Conservation (phyloP, 2,888 invertebrate species). For the Colostygia pectinataria region DNA sequence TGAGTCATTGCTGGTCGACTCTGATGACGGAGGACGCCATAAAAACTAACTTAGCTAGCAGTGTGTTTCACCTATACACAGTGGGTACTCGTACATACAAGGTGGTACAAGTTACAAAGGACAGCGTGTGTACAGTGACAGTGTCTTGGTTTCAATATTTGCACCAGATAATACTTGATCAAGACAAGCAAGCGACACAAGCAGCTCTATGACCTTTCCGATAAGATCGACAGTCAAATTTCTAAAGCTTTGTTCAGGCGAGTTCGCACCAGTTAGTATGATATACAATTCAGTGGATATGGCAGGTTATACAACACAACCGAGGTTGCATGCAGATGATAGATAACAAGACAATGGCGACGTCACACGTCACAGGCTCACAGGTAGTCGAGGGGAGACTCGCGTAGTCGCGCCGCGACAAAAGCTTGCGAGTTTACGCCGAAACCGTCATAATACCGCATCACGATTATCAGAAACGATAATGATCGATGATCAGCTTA, state of each 20-base stretch:
- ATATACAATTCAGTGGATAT: not conserved
- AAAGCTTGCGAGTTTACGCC: not conserved
- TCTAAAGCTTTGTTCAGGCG: constrained; percentile 15
- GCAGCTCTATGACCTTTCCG: constrained; percentile 9
- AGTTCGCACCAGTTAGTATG: constrained; percentile 10
- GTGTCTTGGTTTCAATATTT: no score
- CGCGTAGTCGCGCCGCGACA: not conserved
- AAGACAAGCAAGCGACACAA: constrained; percentile 3
- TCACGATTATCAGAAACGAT: not conserved
- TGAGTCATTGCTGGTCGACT: no score
- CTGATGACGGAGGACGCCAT: no score
- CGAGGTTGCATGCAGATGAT: constrained; percentile 18
- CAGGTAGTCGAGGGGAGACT: not conserved
- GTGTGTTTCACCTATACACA: no score
- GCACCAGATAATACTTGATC: constrained; percentile 12
- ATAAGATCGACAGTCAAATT: constrained; percentile 19
- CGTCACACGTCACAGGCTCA: constrained; percentile 2
- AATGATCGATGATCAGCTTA: not conserved
- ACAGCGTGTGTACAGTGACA: no score
- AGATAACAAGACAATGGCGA: constrained; percentile 22
- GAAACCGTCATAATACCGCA: not conserved
- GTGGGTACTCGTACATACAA: no score
- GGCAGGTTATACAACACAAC: constrained; percentile 22
- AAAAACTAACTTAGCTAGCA: no score
- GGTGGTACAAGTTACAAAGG: no score